Percentiles rank a stretch among this genome's conserved stretches.
Evolutionary conservation across 2,797 vertebrate genomes (phyloP).

Genomic region (Anolis apletophallus): DNA sequence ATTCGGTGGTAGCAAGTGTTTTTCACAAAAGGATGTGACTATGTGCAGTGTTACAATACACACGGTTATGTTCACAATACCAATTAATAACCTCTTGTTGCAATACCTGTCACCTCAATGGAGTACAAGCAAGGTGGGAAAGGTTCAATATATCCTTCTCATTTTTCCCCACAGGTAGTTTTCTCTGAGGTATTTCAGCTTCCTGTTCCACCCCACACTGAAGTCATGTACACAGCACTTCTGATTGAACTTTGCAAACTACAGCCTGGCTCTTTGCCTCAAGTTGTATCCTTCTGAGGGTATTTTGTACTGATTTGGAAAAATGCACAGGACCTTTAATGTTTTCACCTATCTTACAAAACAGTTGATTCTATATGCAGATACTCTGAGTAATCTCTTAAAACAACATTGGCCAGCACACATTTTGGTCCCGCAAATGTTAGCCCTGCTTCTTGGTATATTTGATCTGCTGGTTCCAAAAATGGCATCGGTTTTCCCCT

Average conservation of each 20-base stretch:
- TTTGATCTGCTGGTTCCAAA: too few relatives aligned
- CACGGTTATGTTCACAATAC: not conserved
- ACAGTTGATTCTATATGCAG: not conserved
- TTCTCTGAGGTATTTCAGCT: constrained; percentile 95
- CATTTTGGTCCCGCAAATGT: too few relatives aligned
- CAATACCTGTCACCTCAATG: not conserved
- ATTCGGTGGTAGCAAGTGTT: not conserved
- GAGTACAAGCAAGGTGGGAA: not conserved
- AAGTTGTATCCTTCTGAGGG: constrained; percentile 92
- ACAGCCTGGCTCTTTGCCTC: constrained; percentile 95
- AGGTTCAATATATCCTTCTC: constrained; percentile 29
- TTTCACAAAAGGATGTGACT: not conserved
- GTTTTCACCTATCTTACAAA: not conserved
- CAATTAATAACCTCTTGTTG: not conserved
- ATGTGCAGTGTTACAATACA: not conserved
- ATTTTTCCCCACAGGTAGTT: constrained; percentile 85
- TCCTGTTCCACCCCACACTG: constrained; percentile 90
- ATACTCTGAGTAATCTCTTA: not conserved
- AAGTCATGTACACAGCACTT: constrained; percentile 96
- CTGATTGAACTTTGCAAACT: constrained; percentile 98
- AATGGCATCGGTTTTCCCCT: too few relatives aligned
- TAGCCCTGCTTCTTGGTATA: too few relatives aligned
- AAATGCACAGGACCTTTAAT: not conserved
- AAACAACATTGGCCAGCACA: too few relatives aligned
- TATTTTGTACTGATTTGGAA: constrained; percentile 8